phyloP scores from a whole-genome alignment of 1,140 invertebrate genomes.

The Helicoverpa armigera region DNA sequence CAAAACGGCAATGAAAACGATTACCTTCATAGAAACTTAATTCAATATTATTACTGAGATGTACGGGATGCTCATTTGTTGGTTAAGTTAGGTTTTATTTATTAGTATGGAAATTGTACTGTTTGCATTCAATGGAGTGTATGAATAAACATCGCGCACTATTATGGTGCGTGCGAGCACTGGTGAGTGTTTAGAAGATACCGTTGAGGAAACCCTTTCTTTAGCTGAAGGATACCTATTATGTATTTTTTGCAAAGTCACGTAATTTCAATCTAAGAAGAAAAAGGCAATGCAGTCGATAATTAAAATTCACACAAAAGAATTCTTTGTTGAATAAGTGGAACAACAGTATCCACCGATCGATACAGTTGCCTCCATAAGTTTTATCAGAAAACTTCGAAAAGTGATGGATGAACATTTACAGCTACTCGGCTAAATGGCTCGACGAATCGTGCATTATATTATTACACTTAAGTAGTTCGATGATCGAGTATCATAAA shows the following conservation, averaged over 20 bases:
- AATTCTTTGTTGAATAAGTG: slow-evolving; percentile 3
- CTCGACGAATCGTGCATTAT: slow-evolving; percentile 23
- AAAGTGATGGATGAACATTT: slow-evolving; percentile 11
- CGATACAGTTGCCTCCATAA: neutral
- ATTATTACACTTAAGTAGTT: neutral
- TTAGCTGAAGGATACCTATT: neutral
- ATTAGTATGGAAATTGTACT: neutral
- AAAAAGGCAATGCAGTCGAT: neutral
- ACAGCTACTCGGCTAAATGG: slow-evolving; percentile 23
- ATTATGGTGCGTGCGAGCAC: neutral
- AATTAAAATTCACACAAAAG: slow-evolving; percentile 29
- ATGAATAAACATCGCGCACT: slow-evolving; percentile 11
- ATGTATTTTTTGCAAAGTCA: slow-evolving; percentile 3
- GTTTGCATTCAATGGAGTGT: slow-evolving; percentile 16
- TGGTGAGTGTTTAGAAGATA: neutral
- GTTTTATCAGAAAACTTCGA: neutral
- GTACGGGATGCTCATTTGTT: slow-evolving; percentile 14
- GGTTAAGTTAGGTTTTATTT: slow-evolving; percentile 10
- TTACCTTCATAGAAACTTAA: slow-evolving; percentile 1
- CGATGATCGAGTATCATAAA: slow-evolving; percentile 26
- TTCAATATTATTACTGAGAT: slow-evolving; percentile 36
- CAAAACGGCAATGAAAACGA: slow-evolving; percentile 28
- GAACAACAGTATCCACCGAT: slow-evolving; percentile 1
- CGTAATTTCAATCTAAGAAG: neutral
- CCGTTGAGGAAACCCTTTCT: neutral